A percentile compares a stretch with the other conserved stretches of the same genome.
phyloP scores from a whole-genome alignment of 2,888 invertebrate genomes.

The Sepiola atlantica region DNA sequence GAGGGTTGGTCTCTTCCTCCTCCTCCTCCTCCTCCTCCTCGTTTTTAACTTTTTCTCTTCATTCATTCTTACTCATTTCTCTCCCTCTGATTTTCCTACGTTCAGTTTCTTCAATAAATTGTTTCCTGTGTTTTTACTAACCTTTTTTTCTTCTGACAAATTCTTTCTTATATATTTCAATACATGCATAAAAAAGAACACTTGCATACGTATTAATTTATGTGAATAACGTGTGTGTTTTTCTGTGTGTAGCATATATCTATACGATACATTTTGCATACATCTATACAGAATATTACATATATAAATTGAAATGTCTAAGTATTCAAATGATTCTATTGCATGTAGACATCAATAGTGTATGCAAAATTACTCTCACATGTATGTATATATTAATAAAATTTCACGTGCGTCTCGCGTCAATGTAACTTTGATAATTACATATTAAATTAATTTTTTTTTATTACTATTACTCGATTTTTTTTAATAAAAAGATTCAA shows the following conservation, averaged over 20 bases:
- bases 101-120: not conserved
- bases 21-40: not conserved
- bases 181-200: not conserved
- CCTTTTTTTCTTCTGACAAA: not conserved
- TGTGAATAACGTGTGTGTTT: not conserved
- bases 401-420: no score
- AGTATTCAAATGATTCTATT: not conserved
- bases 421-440: no score
- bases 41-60: no score
- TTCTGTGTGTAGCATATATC: not conserved
- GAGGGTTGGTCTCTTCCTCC: not conserved
- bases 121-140: not conserved
- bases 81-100: not conserved
- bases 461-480: no score
- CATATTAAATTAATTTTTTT: no score
- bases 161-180: not conserved
- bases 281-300: not conserved
- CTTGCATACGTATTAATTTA: not conserved
- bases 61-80: not conserved
- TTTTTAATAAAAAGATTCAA: no score
- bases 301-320: not conserved
- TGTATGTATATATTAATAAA: no score
- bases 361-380: no score
- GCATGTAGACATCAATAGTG: not conserved
- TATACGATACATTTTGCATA: not conserved